Evolutionary conservation across 2,888 invertebrate species (phyloP), one percentile per base, ranked within the genome.

Genomic region (Phortica okadai): DNA sequence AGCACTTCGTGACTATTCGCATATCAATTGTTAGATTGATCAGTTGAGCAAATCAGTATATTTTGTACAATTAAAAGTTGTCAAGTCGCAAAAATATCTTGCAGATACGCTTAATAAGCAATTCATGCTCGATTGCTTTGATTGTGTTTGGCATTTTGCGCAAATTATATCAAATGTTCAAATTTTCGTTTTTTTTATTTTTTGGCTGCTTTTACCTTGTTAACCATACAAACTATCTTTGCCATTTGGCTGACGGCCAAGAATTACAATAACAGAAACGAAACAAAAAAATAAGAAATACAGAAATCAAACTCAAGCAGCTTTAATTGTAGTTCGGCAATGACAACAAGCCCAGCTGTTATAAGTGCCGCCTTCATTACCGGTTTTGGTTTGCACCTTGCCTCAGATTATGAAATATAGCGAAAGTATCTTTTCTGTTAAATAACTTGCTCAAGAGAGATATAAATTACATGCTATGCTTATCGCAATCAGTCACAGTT

Each of bases 111-210:
- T 11, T 41, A 66, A 66, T 66, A 42, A 66, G 66, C 66, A 45
- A 72, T 72, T 56, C 70, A 72, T 56, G 70, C 70, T 72, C 54
- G 56, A 72, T 56, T 72, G 41, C 21, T 72, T 56, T 69, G 16
- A 45, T 69, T 69, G 66, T 69, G 11, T 16, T 14, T 69, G 11
- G n/a, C 50, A 50, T 50, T 50, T 50, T 8, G 8, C 14, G 50
- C 50, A 50, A 50, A 50, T 50, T 50, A 50, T 11, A 50, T 50
- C 33, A 33, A 33, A 50, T 11, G 50, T 50, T 1, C 8, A 59
- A 0, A 21, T 62, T 6, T 16, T n/a, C 1, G 1, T 16, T 16
- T 1, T 62, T 62, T 21, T 10, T 16, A 25, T 25, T 62, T 6
- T 1, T 5, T 59, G 25, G 56, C 56, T 16, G 16, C 25, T 59